Conservation (phyloP, 2,113 vertebrate species). For the Anarhynchus alexandrinus region DNA sequence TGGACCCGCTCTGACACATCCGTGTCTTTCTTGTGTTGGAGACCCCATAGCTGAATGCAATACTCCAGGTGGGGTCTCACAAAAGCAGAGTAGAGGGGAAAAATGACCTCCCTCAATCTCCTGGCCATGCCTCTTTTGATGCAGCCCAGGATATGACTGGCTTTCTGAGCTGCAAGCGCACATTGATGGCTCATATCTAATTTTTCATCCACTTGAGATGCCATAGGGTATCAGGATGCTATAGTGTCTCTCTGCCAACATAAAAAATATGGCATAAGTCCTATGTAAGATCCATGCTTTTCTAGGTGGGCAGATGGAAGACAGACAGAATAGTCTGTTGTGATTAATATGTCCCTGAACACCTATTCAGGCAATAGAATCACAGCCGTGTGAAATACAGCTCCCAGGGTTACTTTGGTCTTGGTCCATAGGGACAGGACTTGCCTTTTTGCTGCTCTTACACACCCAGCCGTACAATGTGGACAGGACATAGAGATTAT, state of each 20-base stretch:
- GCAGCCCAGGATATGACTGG: neutral
- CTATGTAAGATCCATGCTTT: neutral
- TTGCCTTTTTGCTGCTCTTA: neutral
- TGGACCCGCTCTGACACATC: neutral
- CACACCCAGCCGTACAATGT: neutral
- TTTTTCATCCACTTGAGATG: neutral
- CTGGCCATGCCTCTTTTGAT: neutral
- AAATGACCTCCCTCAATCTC: neutral
- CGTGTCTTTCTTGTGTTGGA: neutral
- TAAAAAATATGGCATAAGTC: neutral
- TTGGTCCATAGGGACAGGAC: neutral
- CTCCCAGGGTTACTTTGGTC: neutral
- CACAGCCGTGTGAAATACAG: neutral
- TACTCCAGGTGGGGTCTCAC: neutral
- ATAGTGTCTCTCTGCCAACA: neutral
- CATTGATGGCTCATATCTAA: neutral
- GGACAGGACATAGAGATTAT: neutral
- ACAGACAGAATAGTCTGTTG: neutral
- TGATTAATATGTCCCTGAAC: neutral
- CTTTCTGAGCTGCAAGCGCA: neutral
- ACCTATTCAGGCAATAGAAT: neutral
- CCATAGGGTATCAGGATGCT: neutral
- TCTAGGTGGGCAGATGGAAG: neutral
- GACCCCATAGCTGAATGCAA: neutral
- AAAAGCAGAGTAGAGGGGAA: fast-evolving